Conservation (phyloP, 2,888 invertebrate genomes). For the Erebia ligea region DNA sequence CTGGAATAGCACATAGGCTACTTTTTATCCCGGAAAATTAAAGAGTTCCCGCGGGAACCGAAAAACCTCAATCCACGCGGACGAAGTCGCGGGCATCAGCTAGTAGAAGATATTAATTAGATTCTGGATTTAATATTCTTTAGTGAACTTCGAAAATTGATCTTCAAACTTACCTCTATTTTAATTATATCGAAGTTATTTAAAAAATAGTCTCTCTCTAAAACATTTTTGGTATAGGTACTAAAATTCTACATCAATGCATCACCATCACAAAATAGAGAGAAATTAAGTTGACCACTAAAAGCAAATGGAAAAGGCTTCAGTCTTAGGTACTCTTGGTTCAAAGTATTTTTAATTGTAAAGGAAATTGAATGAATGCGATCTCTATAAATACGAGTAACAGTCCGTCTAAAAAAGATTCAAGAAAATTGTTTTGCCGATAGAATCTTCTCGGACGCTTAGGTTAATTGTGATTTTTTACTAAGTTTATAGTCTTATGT, state of each 20-base stretch:
- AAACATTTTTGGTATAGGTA: not conserved
- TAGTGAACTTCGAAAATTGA: constrained; percentile 27
- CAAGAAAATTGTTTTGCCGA: constrained; percentile 8
- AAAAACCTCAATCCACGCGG: no score
- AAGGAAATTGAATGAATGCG: constrained; percentile 2
- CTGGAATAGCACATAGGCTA: no score
- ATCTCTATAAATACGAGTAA: constrained; percentile 4
- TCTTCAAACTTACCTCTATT: constrained; percentile 17
- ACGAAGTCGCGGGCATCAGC: no score
- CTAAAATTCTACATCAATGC: no score
- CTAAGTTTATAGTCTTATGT: not conserved
- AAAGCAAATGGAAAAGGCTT: not conserved
- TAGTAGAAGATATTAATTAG: constrained; percentile 29
- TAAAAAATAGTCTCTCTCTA: not conserved
- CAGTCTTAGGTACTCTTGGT: not conserved
- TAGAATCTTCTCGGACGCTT: not conserved
- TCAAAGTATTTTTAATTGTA: constrained; percentile 12
- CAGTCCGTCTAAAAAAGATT: constrained; percentile 8
- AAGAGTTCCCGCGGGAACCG: no score
- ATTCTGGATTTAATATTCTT: constrained; percentile 24
- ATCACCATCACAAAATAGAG: no score
- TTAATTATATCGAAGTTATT: not conserved
- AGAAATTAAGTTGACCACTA: not conserved
- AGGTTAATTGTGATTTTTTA: not conserved
- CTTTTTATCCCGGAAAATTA: no score